Evolutionary conservation across 2,113 vertebrate genomes (phyloP).

Genomic region (Aythya baeri): DNA sequence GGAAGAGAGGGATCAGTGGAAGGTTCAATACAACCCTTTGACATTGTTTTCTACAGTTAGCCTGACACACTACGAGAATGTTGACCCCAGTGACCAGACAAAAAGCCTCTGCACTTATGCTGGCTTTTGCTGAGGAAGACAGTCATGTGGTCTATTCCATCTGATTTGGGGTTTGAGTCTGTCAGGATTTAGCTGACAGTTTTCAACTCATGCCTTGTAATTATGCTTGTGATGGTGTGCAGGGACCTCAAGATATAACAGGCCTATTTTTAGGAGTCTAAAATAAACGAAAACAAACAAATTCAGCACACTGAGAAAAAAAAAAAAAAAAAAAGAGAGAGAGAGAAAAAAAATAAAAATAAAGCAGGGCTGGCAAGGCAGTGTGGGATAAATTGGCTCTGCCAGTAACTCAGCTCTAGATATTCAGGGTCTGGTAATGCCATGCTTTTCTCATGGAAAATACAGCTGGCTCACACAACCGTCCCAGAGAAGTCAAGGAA

Average conservation of each 20-base stretch:
- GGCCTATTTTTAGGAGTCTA: neutral
- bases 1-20: neutral
- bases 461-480: neutral
- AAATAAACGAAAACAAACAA: conserved; percentile 38
- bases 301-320: neutral
- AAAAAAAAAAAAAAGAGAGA: neutral
- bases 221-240: neutral
- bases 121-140: neutral
- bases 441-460: neutral
- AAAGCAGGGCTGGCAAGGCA: neutral
- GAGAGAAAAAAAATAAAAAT: neutral
- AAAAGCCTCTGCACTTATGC: neutral
- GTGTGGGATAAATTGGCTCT: conserved; percentile 16
- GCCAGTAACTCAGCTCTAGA: neutral
- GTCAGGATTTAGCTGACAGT: neutral
- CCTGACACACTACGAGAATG: neutral
- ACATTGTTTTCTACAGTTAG: neutral
- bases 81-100: neutral
- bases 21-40: neutral
- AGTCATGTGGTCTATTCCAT: neutral
- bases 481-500: conserved; percentile 34
- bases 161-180: neutral
- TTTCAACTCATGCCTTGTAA: neutral
- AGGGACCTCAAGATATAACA: neutral
- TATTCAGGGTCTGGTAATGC: neutral